Conservation (phyloP, 2,888 invertebrate species). For the Scaptomyza cyrtandrae region DNA sequence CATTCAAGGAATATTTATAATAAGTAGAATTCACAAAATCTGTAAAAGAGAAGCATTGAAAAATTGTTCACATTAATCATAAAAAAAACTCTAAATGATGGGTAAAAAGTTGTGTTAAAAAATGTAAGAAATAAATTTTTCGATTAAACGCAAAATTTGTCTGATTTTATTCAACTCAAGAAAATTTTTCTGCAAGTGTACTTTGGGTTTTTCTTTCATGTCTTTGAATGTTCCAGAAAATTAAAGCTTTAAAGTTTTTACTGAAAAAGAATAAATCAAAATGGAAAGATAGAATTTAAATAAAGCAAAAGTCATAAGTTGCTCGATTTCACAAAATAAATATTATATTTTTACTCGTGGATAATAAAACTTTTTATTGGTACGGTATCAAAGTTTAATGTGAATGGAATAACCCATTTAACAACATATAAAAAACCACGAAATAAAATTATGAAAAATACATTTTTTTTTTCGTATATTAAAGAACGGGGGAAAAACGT, state of each 20-base stretch:
- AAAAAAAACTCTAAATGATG: too few relatives aligned
- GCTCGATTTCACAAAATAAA: background rate
- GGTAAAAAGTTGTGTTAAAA: too few relatives aligned
- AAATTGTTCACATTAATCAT: too few relatives aligned
- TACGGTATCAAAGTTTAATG: background rate
- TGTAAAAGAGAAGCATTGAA: too few relatives aligned
- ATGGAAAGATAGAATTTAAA: too few relatives aligned
- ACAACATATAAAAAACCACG: background rate
- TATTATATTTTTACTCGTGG: background rate
- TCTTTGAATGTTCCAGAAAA: slow-evolving; percentile 19
- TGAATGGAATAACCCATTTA: background rate
- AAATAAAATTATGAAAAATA: background rate
- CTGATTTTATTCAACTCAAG: too few relatives aligned
- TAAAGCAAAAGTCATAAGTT: background rate
- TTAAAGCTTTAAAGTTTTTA: background rate
- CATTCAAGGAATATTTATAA: too few relatives aligned
- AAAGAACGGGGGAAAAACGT: background rate
- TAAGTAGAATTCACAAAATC: too few relatives aligned
- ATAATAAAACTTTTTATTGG: background rate
- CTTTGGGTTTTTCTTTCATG: background rate
- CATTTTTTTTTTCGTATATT: background rate
- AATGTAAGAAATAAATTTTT: too few relatives aligned
- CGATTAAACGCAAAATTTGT: too few relatives aligned
- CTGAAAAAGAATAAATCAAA: background rate
- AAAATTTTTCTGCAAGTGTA: background rate